Base-by-base conservation (phyloP, 2,113 vertebrate genomes). In the Lasiurus borealis region DNA sequence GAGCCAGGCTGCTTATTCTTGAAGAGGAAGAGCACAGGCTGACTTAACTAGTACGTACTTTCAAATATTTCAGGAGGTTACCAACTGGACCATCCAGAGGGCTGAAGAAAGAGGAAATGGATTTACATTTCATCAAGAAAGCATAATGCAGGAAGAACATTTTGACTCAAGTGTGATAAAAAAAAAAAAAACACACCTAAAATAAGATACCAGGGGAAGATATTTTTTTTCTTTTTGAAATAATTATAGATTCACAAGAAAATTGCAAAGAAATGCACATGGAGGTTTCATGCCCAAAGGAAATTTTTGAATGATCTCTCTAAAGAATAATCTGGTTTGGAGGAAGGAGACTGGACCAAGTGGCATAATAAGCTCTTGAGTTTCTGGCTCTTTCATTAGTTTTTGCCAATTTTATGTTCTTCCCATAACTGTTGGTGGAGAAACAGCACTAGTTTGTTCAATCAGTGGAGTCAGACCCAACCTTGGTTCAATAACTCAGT, bases 181-280 rank as follows among this genome's bases (percentile, higher is more conserved):
- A 91, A 84, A 18, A 52, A 52, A 86, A 85, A 91, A 87, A 50
- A 50, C 6, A 48, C n/a, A n/a, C n/a, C 69, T 93, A 89, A 96
- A 95, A 93, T 96, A 85, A 57, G 34, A 84, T 25, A 62, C 19
- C 46, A 91, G 83, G 15, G 85, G 59, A 95, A 86, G 90, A 44
- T 12, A 46, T 52, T 52, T 46, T 48, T 2, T 29, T 48, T 76
- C 57, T 46, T 21, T 96, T 95, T 81, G 52, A 90, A 88, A 92
- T 87, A 95, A 93, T 83, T 90, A 57, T 15, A 84, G 48, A 64
- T 40, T 88, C 27, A 90, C 66, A 94, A 72, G 76, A 94, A 94
- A 93, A 76, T 95, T 91, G 46, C 77, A 36, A 73, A 83, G 69
- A 91, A 94, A 73, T 69, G n/a, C 69, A 25, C 18, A 88, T 19